Evolutionary conservation across 2,113 vertebrate genomes (phyloP).

Genomic region (Myiozetetes cayanensis): DNA sequence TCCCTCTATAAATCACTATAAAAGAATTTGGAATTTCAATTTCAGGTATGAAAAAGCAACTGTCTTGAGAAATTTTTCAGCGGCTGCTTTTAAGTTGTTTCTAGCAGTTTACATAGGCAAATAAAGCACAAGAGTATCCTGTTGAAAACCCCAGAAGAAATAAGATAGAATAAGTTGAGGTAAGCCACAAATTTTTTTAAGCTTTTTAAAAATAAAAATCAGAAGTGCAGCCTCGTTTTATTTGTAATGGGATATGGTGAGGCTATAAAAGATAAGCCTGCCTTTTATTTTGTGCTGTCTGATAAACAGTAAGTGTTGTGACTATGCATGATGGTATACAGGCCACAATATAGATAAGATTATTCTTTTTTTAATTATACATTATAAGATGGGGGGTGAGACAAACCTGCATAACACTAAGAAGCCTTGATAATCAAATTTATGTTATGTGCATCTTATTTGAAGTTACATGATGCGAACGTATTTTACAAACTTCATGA

Average conservation of each 20-base stretch:
- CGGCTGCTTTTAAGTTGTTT: neutral
- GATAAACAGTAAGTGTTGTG: neutral
- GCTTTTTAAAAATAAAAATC: neutral
- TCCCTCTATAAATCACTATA: conserved; percentile 85
- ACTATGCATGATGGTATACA: neutral
- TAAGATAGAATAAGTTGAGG: neutral
- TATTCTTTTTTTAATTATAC: neutral
- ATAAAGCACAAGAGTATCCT: neutral
- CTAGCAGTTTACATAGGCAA: neutral
- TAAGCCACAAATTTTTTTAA: neutral
- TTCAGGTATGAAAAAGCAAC: neutral
- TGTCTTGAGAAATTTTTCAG: neutral
- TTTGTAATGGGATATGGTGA: neutral
- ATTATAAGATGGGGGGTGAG: neutral
- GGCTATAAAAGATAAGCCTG: neutral
- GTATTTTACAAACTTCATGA: neutral
- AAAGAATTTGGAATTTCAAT: neutral
- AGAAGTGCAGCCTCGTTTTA: neutral
- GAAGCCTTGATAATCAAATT: neutral
- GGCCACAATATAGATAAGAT: neutral
- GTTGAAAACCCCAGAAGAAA: neutral
- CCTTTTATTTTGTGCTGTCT: neutral
- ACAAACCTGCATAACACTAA: neutral
- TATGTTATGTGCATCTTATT: neutral
- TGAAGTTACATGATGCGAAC: neutral